Conservation (phyloP, 2,113 vertebrate genomes). For the Glaucidium brasilianum region DNA sequence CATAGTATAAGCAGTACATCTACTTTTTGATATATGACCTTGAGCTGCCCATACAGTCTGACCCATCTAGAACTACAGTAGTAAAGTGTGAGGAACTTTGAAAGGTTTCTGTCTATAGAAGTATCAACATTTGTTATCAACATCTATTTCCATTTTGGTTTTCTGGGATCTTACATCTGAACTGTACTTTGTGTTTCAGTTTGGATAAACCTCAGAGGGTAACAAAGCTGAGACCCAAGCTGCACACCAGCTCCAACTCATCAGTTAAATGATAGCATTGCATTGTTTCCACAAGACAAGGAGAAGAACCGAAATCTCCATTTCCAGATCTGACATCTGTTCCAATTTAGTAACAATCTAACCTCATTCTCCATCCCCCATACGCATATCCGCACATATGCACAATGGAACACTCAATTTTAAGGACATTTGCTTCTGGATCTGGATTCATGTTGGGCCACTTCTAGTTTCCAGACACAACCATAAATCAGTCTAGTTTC, state of each 20-base stretch:
- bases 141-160: background rate
- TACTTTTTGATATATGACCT: background rate
- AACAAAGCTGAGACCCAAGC: background rate
- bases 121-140: background rate
- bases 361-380: constrained; percentile 1
- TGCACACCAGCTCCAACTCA: background rate
- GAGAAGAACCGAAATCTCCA: background rate
- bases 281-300: background rate
- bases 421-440: constrained; percentile 39
- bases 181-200: background rate
- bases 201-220: background rate
- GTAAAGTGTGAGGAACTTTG: background rate
- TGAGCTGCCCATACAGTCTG: background rate
- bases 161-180: background rate
- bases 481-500: constrained; percentile 35
- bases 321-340: constrained; percentile 16
- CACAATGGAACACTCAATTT: constrained; percentile 22
- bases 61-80: background rate
- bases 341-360: constrained; percentile 45
- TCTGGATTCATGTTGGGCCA: background rate
- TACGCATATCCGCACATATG: background rate
- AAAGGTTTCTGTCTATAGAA: background rate
- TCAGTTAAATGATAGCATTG: background rate
- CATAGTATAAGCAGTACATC: background rate
- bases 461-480: constrained; percentile 19